Evolutionary conservation across 2,888 invertebrate genomes (phyloP), one percentile per base, ranked within the genome.

Genomic region (Deilephila elpenor): DNA sequence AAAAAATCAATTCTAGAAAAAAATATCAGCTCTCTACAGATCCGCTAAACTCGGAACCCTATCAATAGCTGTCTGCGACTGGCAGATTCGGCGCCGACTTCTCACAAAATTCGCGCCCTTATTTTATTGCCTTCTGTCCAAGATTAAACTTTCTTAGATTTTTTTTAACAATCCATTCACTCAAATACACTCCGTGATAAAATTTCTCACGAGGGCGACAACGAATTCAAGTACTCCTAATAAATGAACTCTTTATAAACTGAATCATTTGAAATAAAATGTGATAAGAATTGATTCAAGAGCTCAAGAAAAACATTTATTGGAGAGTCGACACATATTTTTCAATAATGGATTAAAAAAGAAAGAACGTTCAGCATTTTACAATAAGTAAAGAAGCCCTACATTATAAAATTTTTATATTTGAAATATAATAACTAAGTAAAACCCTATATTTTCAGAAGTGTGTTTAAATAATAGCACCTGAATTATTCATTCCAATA

Each of bases 1-100:
- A 44, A 3, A 11, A 44, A 11, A 44, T 25, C 25, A 14, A 44
- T 44, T 44, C 1, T 14, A 11, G 11, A 11, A 1, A 44, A 44
- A 44, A 3, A 44, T 44, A 44, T 56, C 89, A 85, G 74, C 92
- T 92, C 91, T 80, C 75, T 81, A 80, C 14, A 80, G 56, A 78
- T 87, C 75, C 74, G 74, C 78, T 78, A 82, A 84, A 85, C 83
- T 85, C 78, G 79, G 85, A 89, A 90, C 91, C 92, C 92, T 93
- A 93, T 93, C 94, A 92, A 93, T 93, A 88, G 91, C 92, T 89
- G 93, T 93, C 93, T 94, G 94, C 89, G 86, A 88, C 88, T 93
- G 94, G 93, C 93, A 93, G 93, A 88, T 89, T 87, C 86, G 91
- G 88, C 88, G 90, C 89, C 90, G 87, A 90, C 91, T 92, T 89